Conservation (phyloP, 64 coral and sea anemone species). For the Montipora efflorescens region DNA sequence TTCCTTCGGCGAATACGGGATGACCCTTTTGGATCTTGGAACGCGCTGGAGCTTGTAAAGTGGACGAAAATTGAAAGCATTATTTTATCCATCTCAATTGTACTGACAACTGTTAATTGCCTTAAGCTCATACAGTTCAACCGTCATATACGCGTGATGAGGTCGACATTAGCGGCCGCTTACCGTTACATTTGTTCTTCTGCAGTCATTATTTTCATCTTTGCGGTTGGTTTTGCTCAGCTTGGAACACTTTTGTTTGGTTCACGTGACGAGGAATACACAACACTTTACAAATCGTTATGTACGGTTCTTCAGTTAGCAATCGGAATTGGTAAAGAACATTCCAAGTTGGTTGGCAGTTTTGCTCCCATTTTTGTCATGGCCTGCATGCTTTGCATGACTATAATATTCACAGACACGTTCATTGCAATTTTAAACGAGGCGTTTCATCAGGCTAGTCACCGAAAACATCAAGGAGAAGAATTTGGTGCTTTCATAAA, state of each 20-base stretch:
- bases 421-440: constrained; percentile 36
- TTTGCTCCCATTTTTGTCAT: constrained; percentile 13
- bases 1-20: constrained; percentile 56
- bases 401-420: constrained; percentile 10
- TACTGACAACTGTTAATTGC: constrained; percentile 61
- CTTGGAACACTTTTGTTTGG: constrained; percentile 72
- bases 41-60: constrained; percentile 23
- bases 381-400: constrained; percentile 13
- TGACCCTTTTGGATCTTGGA: constrained; percentile 70
- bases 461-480: background rate
- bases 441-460: background rate
- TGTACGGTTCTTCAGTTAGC: constrained; percentile 36
- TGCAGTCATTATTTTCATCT: constrained; percentile 22
- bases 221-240: constrained; percentile 61
- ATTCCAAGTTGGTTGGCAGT: background rate
- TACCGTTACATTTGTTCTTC: constrained; percentile 47
- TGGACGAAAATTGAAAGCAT: constrained; percentile 60
- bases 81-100: constrained; percentile 63
- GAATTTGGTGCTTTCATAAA: background rate
- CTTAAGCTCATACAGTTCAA: constrained; percentile 72
- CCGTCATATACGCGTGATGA: constrained; percentile 66
- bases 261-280: constrained; percentile 39
- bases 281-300: constrained; percentile 56
- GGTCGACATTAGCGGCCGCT: constrained; percentile 49
- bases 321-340: constrained; percentile 19